phyloP scores from a whole-genome alignment of 2,797 vertebrate species.

The Oophaga sylvatica region DNA sequence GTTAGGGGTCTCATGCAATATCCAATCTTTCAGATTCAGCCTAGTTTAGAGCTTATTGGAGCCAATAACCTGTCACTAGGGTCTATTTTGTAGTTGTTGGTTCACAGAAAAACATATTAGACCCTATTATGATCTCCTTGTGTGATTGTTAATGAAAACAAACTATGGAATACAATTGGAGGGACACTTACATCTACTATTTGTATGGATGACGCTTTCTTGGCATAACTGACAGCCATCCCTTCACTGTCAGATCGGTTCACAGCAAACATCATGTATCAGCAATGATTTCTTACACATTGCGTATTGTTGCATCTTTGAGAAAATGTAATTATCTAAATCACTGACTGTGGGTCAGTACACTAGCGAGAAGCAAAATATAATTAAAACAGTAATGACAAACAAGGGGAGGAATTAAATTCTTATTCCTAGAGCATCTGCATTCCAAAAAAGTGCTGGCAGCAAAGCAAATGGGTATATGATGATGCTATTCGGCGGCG shows the following conservation, averaged over 20 bases:
- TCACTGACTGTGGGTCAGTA: slow-evolving; percentile 12
- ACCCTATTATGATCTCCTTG: no score
- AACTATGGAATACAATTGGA: background rate
- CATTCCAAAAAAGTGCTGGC: background rate
- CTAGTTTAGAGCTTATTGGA: no score
- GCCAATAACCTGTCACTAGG: no score
- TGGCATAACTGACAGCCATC: background rate
- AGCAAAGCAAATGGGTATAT: background rate
- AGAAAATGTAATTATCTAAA: slow-evolving; percentile 13
- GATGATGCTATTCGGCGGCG: background rate
- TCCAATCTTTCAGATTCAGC: no score
- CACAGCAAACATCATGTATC: slow-evolving; percentile 4
- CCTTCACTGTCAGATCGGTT: background rate
- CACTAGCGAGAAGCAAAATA: background rate
- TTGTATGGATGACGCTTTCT: background rate
- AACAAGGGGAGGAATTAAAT: background rate
- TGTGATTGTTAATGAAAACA: no score
- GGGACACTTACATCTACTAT: background rate
- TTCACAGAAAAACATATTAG: no score
- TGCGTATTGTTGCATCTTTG: background rate
- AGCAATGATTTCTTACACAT: background rate
- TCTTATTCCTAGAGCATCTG: background rate
- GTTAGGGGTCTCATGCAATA: no score
- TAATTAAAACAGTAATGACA: slow-evolving; percentile 6
- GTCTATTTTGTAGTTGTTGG: no score